Evolutionary conservation across 2,888 invertebrate species (phyloP).

Genomic region (Hylaea fasciaria): DNA sequence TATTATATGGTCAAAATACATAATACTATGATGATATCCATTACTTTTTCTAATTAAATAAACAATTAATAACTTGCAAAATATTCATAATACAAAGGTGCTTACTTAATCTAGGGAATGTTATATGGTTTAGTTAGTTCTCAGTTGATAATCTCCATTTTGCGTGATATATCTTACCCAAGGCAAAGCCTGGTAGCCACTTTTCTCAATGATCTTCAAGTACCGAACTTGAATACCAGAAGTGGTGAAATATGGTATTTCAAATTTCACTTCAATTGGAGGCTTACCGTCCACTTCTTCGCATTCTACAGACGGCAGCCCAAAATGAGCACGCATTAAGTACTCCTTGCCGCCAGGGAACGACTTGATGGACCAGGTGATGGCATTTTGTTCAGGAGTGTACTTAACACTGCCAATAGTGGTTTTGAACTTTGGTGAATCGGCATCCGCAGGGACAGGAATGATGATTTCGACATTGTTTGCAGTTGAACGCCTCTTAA

Average conservation of each 20-base stretch:
- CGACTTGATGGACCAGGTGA: slow-evolving; percentile 98
- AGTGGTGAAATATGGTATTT: slow-evolving; percentile 99
- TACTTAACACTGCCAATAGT: slow-evolving; percentile 99
- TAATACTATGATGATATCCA: slow-evolving; percentile 64
- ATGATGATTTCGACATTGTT: slow-evolving; percentile 99
- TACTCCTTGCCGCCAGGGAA: slow-evolving; percentile 99
- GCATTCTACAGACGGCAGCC: slow-evolving; percentile 96
- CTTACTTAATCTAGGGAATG: slow-evolving; percentile 53
- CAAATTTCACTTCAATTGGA: slow-evolving; percentile 99
- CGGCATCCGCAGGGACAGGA: slow-evolving; percentile 98
- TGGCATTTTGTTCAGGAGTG: slow-evolving; percentile 97
- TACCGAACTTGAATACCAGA: slow-evolving; percentile 99
- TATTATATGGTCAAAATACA: slow-evolving; percentile 64
- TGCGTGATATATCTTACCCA: slow-evolving; percentile 99
- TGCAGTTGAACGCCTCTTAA: slow-evolving; percentile 98
- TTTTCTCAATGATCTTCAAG: slow-evolving; percentile 99
- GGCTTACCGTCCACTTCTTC: slow-evolving; percentile 98
- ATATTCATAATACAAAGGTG: slow-evolving; percentile 57
- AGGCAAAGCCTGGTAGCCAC: slow-evolving; percentile 98
- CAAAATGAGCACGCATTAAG: slow-evolving; percentile 99
- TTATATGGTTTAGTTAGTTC: slow-evolving; percentile 89
- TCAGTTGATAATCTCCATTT: slow-evolving; percentile 98
- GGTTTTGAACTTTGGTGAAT: slow-evolving; percentile 99
- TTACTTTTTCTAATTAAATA: slow-evolving; percentile 39
- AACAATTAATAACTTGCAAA: slow-evolving; percentile 63